These are phyloP conservation scores for Argyrosomus regius DNA, from an alignment of 2,797 vertebrate species.

Conservation along the genomic window DNA sequence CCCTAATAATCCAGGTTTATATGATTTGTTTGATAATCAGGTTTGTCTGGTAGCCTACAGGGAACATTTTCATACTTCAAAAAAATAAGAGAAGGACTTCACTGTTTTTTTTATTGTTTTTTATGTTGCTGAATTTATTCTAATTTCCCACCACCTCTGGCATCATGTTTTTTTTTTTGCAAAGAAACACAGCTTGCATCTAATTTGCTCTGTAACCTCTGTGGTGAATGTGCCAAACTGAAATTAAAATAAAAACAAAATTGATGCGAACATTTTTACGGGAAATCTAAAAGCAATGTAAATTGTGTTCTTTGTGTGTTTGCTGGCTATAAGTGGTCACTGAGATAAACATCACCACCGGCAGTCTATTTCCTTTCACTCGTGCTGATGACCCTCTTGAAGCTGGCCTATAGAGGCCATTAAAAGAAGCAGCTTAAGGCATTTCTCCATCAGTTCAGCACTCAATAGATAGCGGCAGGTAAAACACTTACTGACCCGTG, in stretches of 20 bases:
- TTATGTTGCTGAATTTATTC: conserved; percentile 50
- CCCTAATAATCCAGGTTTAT: conserved; percentile 31
- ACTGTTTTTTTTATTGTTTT: conserved; percentile 26
- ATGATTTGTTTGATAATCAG: conserved; percentile 47
- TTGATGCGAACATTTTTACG: not conserved
- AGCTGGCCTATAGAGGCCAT: conserved; percentile 1
- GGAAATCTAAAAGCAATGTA: not conserved
- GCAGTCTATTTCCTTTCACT: not conserved
- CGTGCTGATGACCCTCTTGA: conserved; percentile 18
- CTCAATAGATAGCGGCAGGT: not conserved
- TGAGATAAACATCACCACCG: not conserved
- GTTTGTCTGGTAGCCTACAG: conserved; percentile 35
- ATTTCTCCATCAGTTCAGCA: conserved; percentile 22
- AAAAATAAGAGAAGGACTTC: conserved; percentile 10
- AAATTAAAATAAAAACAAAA: conserved; percentile 31
- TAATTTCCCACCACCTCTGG: conserved; percentile 33
- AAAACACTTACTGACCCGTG: conserved; percentile 22
- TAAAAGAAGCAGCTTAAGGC: conserved; percentile 23
- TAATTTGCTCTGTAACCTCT: conserved; percentile 24
- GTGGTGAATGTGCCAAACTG: conserved; percentile 11
- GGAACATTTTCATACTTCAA: conserved; percentile 32
- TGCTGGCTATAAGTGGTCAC: not conserved
- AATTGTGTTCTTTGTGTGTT: conserved; percentile 1
- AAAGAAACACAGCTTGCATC: not conserved
- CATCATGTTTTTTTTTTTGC: conserved; percentile 6